phyloP scores from a whole-genome alignment of 1,140 invertebrate species.

The Apocrypta bakeri region DNA sequence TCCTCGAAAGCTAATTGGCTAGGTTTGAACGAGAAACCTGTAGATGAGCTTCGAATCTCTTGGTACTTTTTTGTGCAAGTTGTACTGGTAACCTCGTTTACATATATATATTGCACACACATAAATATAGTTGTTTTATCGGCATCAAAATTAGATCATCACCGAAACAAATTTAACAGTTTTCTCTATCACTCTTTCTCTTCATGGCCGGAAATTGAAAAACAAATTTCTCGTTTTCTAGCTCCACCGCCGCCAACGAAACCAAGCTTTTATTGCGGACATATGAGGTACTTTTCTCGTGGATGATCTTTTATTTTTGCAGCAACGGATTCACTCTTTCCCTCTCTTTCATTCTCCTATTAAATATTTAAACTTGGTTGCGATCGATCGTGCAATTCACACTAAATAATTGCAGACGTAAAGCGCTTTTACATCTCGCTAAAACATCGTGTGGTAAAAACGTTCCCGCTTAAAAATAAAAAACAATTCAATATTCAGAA shows the following conservation, averaged over 20 bases:
- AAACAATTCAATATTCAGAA: too few relatives aligned
- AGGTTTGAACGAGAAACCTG: not conserved
- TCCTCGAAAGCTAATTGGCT: slow-evolving; percentile 24
- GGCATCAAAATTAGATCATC: not conserved
- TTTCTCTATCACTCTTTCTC: too few relatives aligned
- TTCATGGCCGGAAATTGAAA: slow-evolving; percentile 14
- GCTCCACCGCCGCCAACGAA: not conserved
- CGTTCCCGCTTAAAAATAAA: too few relatives aligned
- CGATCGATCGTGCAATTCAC: not conserved
- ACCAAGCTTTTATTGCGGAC: not conserved
- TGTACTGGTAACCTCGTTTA: too few relatives aligned
- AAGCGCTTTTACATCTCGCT: not conserved
- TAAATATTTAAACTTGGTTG: not conserved
- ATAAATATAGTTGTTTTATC: not conserved
- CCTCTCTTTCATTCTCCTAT: too few relatives aligned
- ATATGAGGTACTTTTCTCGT: not conserved
- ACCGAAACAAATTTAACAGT: not conserved
- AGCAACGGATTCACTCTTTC: too few relatives aligned
- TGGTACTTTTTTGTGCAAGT: not conserved
- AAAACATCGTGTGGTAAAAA: too few relatives aligned
- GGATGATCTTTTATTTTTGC: not conserved
- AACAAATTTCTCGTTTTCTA: not conserved
- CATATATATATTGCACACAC: too few relatives aligned
- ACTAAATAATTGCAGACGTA: not conserved
- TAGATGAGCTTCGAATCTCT: not conserved